Percentiles rank a stretch among this genome's conserved stretches.
Conservation (phyloP, 2,113 vertebrate species). For the Pachyramphus minor region DNA sequence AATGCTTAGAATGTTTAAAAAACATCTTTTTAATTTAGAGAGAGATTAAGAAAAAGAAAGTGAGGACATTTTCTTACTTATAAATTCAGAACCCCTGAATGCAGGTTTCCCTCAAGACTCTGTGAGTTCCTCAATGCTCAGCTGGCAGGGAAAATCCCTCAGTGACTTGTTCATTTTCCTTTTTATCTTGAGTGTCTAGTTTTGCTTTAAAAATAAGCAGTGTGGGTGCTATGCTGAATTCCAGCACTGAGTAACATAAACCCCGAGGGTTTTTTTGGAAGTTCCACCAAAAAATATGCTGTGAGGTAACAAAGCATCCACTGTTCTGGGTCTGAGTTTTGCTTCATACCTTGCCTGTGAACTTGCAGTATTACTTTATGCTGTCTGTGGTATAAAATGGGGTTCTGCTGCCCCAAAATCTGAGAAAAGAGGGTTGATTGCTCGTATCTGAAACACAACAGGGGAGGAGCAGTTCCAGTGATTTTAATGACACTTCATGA, state of each 20-base stretch:
- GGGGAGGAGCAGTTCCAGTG: neutral
- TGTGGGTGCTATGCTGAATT: neutral
- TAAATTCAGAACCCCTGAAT: neutral
- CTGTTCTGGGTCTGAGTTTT: neutral
- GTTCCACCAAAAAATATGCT: neutral
- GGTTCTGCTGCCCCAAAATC: neutral
- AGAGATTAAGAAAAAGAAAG: neutral
- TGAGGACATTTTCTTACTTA: neutral
- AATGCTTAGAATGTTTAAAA: neutral
- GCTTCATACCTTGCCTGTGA: neutral
- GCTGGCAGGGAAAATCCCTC: neutral
- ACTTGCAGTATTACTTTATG: neutral
- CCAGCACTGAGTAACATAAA: neutral
- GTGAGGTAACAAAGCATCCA: neutral
- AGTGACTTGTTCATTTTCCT: neutral
- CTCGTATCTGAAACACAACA: neutral
- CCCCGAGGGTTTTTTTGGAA: neutral
- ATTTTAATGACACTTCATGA: neutral
- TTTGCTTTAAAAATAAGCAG: conserved; percentile 30
- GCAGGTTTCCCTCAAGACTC: neutral
- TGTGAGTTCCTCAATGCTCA: neutral
- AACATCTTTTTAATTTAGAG: neutral
- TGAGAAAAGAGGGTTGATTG: neutral
- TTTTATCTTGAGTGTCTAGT: neutral
- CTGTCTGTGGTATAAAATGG: neutral